phyloP scores from a whole-genome alignment of 2,888 invertebrate genomes.

The Aphodius sticticus region DNA sequence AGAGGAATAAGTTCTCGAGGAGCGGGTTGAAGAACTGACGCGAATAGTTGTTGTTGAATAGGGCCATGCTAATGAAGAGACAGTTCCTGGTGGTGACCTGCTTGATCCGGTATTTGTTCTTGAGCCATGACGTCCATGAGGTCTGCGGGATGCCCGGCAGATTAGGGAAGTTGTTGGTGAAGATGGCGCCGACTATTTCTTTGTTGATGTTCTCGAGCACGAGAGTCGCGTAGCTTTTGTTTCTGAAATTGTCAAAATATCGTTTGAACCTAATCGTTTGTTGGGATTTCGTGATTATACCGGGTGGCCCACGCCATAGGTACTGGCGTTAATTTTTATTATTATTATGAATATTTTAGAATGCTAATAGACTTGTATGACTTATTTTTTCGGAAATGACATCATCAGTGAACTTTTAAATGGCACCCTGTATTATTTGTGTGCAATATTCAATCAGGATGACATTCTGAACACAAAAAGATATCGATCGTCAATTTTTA shows the following conservation, averaged over 20 bases:
- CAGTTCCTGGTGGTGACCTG: constrained; percentile 63
- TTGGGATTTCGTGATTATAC: too few relatives aligned
- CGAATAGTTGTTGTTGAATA: constrained; percentile 63
- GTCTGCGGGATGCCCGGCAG: constrained; percentile 64
- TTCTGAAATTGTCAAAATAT: background rate
- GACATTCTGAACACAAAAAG: too few relatives aligned
- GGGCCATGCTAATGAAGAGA: constrained; percentile 68
- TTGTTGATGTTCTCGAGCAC: constrained; percentile 52
- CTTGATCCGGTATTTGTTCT: constrained; percentile 63
- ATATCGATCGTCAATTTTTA: too few relatives aligned
- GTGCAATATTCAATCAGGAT: too few relatives aligned
- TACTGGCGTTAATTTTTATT: too few relatives aligned
- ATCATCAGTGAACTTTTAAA: too few relatives aligned
- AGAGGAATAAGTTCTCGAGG: constrained; percentile 63
- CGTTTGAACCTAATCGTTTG: too few relatives aligned
- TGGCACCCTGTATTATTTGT: too few relatives aligned
- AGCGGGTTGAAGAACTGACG: constrained; percentile 56
- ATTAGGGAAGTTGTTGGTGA: constrained; percentile 63
- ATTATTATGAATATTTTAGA: too few relatives aligned
- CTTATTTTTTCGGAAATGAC: too few relatives aligned
- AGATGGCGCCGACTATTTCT: constrained; percentile 53
- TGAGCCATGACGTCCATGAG: constrained; percentile 69
- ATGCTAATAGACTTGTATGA: too few relatives aligned
- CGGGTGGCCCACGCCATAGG: too few relatives aligned
- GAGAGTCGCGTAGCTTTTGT: constrained; percentile 59